Percentiles rank a stretch among this genome's conserved stretches.
phyloP scores from a whole-genome alignment of 2,113 vertebrate genomes.

The Oceanodroma tethys region DNA sequence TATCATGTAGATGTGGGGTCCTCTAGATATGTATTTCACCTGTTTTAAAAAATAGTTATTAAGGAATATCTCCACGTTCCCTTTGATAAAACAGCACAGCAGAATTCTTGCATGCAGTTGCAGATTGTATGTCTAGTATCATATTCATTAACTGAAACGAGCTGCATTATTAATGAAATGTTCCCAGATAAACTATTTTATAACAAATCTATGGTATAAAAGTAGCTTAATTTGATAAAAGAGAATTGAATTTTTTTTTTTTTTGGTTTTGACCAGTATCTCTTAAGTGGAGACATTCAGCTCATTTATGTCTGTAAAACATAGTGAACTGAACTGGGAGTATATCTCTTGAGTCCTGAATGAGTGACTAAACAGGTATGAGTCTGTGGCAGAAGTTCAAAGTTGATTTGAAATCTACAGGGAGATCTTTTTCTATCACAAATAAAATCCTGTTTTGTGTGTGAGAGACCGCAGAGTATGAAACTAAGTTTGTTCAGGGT shows the following conservation, averaged over 20 bases:
- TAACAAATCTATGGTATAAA: background rate
- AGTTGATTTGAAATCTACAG: background rate
- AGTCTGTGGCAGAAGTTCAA: background rate
- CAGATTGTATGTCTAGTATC: background rate
- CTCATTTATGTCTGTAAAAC: background rate
- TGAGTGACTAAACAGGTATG: background rate
- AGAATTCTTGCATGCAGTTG: background rate
- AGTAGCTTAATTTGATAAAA: background rate
- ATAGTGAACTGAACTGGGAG: background rate
- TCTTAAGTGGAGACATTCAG: background rate
- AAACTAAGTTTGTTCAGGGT: background rate
- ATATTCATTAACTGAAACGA: background rate
- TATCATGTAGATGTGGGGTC: background rate
- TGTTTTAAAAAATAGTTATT: background rate
- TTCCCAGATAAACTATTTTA: background rate
- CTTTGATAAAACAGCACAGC: background rate
- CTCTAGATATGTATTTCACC: background rate
- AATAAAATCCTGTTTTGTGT: background rate
- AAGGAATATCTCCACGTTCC: background rate
- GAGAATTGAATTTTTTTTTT: background rate
- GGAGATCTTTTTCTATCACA: background rate
- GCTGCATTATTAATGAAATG: background rate
- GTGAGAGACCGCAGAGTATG: rapidly evolving
- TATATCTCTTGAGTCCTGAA: background rate
- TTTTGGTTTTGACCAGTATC: background rate